phyloP scores from a whole-genome alignment of 2,113 vertebrate genomes.

The Corythoichthys haematopterus region DNA sequence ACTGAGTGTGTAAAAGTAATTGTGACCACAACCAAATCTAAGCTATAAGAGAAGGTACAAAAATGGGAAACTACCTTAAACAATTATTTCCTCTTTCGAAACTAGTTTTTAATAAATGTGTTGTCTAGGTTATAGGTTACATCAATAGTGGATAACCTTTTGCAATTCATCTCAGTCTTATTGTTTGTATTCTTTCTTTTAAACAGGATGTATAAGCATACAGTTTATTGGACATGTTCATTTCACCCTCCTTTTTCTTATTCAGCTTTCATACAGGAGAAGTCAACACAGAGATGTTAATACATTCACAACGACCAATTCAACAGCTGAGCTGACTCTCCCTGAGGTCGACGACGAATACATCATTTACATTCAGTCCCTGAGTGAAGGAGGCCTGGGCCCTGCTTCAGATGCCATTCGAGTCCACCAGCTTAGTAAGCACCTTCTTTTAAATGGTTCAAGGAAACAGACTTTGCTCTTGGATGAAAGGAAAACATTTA shows the following conservation, averaged over 20 bases:
- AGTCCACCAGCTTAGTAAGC: slow-evolving; percentile 82
- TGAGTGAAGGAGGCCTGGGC: slow-evolving; percentile 85
- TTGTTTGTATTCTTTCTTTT: background rate
- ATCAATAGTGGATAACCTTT: background rate
- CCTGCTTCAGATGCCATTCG: slow-evolving; percentile 82
- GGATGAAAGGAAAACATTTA: background rate
- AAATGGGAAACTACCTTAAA: background rate
- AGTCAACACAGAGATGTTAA: slow-evolving; percentile 73
- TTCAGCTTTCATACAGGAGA: slow-evolving; percentile 84
- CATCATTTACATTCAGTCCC: slow-evolving; percentile 80
- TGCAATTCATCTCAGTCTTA: background rate
- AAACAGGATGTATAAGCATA: background rate
- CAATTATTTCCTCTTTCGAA: background rate
- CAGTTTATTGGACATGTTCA: slow-evolving; percentile 3
- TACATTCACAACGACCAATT: slow-evolving; percentile 75
- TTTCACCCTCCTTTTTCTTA: slow-evolving; percentile 2
- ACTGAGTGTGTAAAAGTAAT: background rate
- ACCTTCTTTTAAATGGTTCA: background rate
- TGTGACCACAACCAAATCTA: background rate
- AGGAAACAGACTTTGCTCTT: background rate
- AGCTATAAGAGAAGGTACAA: background rate
- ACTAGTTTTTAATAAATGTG: background rate
- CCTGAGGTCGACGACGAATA: slow-evolving; percentile 79
- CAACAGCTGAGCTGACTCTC: slow-evolving; percentile 82
- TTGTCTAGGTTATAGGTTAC: background rate